A percentile compares a stretch with the other conserved stretches of the same genome.
Conservation (phyloP, 2,888 invertebrate genomes). For the Drosophila setosimentum region DNA sequence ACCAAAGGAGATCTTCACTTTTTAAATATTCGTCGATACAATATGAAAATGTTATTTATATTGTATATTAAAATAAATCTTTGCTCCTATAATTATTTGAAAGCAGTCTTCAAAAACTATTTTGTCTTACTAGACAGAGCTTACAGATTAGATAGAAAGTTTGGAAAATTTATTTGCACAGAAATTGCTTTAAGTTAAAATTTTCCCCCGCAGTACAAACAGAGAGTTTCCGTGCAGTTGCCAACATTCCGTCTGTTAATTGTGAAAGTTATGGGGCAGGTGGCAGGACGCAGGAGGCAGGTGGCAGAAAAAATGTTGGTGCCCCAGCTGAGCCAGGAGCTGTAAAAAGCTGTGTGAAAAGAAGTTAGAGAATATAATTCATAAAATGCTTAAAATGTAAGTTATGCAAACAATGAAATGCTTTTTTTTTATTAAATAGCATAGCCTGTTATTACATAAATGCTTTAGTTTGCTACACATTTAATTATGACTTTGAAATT, state of each 20-base stretch:
- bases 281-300: constrained; percentile 6
- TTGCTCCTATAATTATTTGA: not conserved
- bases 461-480: constrained; percentile 21
- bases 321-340: constrained; percentile 19
- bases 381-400: constrained; percentile 16
- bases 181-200: constrained; percentile 39
- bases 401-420: constrained; percentile 5
- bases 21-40: not conserved
- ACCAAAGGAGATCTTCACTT: fast-evolving
- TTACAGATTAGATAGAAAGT: not conserved
- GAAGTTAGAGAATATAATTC: constrained; percentile 20
- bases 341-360: constrained; percentile 31
- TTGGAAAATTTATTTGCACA: constrained; percentile 25
- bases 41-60: not conserved
- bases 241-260: constrained; percentile 52
- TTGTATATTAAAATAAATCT: not conserved
- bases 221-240: constrained; percentile 39
- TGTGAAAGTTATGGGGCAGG: constrained; percentile 59
- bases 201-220: constrained; percentile 14
- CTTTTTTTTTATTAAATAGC: not conserved
- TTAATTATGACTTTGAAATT: constrained; percentile 28
- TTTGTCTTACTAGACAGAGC: not conserved
- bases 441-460: not conserved
- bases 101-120: not conserved
- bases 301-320: constrained; percentile 13